Evolutionary conservation across 2,888 invertebrate species (phyloP).

Genomic region (Aleiodes alternator): DNA sequence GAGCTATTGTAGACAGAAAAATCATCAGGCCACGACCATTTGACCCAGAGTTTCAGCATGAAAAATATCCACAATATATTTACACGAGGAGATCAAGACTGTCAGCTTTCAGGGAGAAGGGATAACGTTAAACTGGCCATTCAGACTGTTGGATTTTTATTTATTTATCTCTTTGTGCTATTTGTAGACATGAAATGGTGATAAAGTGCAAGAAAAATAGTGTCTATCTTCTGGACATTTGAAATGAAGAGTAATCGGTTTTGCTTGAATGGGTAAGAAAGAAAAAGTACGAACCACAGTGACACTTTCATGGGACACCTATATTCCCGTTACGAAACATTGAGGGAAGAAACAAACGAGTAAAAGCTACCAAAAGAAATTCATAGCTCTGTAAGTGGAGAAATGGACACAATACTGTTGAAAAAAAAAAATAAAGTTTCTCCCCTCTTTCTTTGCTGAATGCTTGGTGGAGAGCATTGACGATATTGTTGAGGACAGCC

Average conservation of each 20-base stretch:
- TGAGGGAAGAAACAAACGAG: background rate
- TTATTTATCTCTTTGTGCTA: conserved; percentile 3
- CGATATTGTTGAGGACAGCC: conserved; percentile 50
- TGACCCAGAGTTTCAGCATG: too few relatives aligned
- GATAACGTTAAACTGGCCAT: conserved; percentile 1
- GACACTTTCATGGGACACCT: conserved; percentile 44
- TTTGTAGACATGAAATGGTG: conserved; percentile 59
- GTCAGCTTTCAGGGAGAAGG: background rate
- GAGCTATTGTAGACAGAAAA: too few relatives aligned
- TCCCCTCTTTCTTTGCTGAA: conserved; percentile 27
- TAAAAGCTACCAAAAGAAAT: conserved; percentile 10
- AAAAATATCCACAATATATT: background rate
- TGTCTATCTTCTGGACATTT: conserved; percentile 57
- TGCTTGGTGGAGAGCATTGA: conserved; percentile 39
- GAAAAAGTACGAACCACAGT: conserved; percentile 50
- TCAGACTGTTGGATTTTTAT: background rate
- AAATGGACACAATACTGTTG: background rate
- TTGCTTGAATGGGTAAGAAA: conserved; percentile 56
- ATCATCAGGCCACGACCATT: too few relatives aligned
- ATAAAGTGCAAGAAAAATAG: conserved; percentile 65
- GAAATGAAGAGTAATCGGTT: conserved; percentile 66
- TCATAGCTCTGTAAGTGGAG: conserved; percentile 23
- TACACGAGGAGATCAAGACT: conserved; percentile 4
- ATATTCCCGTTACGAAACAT: conserved; percentile 39
- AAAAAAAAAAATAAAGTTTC: background rate